phyloP scores from a whole-genome alignment of 2,113 vertebrate genomes.

The Erinaceus europaeus region DNA sequence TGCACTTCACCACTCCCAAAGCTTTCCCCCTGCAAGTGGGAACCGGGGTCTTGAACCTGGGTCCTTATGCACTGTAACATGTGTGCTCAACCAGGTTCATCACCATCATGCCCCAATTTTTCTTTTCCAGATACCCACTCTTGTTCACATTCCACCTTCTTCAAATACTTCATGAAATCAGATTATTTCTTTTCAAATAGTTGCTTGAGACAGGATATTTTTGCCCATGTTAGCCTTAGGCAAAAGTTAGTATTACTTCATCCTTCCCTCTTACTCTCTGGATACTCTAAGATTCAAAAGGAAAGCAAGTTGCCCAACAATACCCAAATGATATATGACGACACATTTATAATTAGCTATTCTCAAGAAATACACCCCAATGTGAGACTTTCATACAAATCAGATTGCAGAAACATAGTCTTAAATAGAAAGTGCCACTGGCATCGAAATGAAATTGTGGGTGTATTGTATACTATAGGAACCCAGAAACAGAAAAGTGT shows the following conservation, averaged over 20 bases:
- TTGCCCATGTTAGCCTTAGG: neutral
- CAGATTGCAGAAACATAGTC: neutral
- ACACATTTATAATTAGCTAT: neutral
- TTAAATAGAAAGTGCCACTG: neutral
- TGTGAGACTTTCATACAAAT: neutral
- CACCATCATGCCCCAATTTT: no score
- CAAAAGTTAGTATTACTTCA: no score
- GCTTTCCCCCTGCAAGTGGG: no score
- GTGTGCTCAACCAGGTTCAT: no score
- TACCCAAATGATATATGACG: neutral
- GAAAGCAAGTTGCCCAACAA: neutral
- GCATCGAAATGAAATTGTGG: neutral
- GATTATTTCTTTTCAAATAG: neutral
- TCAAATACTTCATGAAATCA: neutral
- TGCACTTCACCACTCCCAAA: no score
- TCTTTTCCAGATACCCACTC: neutral
- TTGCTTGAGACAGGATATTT: neutral
- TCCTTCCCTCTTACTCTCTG: neutral
- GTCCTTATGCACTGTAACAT: no score
- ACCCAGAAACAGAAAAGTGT: neutral
- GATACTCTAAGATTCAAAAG: neutral
- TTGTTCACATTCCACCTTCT: rapidly evolving
- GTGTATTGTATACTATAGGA: neutral
- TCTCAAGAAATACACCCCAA: no score
- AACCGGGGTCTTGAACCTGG: no score